A percentile compares a stretch with the other conserved stretches of the same genome.
These are phyloP conservation scores for Nycticryphes semicollaris DNA, from an alignment of 2,113 vertebrate genomes.

Conservation along the genomic window DNA sequence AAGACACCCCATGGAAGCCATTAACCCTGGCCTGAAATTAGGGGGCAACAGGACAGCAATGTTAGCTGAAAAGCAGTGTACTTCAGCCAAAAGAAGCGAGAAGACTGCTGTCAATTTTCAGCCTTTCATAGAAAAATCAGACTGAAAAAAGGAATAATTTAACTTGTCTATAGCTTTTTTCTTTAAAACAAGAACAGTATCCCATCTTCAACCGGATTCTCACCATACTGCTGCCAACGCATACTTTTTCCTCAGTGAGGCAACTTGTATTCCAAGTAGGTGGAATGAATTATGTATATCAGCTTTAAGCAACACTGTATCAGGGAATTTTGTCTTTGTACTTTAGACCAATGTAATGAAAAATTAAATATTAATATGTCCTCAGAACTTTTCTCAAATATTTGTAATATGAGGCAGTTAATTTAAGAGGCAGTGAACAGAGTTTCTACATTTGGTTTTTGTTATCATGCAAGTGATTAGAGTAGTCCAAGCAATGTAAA, in stretches of 20 bases:
- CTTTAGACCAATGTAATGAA: conserved; percentile 27
- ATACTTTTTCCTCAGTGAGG: background rate
- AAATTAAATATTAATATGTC: conserved; percentile 59
- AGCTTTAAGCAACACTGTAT: conserved; percentile 14
- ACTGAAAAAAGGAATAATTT: background rate
- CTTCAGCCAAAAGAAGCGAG: background rate
- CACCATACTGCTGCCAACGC: background rate
- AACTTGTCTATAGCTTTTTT: background rate
- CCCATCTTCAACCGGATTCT: background rate
- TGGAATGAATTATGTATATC: conserved; percentile 20
- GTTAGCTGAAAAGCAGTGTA: background rate
- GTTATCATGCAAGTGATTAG: background rate
- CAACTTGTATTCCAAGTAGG: background rate
- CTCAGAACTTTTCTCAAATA: conserved; percentile 34
- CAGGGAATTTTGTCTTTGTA: conserved; percentile 8
- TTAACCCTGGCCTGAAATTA: background rate
- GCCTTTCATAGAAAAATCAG: background rate
- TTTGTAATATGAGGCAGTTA: conserved; percentile 26
- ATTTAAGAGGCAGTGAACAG: conserved; percentile 3
- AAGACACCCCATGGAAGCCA: background rate
- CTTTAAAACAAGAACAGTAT: background rate
- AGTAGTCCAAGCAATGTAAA: background rate
- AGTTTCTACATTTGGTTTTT: conserved; percentile 2
- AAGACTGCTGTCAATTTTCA: background rate
- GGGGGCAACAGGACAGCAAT: background rate